Percentiles rank a stretch among this genome's conserved stretches.
phyloP scores from a whole-genome alignment of 64 coral and sea anemone species.

The Stichodactyla mertensii region DNA sequence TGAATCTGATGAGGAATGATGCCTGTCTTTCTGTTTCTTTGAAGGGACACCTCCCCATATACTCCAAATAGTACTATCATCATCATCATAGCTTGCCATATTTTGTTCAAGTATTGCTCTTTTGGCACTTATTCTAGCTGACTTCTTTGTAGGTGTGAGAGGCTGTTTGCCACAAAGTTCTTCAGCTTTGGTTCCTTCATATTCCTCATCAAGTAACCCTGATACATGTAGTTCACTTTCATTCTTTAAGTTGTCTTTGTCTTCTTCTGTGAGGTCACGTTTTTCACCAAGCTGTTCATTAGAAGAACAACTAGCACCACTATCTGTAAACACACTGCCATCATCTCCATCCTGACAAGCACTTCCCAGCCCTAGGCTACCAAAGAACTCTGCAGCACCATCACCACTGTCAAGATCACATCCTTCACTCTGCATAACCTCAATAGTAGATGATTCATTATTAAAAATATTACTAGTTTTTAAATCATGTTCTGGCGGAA shows the following conservation, averaged over 20 bases:
- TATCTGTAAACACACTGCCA: neutral
- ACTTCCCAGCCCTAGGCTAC: conserved; percentile 5
- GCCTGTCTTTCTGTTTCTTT: neutral
- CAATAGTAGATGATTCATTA: neutral
- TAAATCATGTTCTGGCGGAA: neutral
- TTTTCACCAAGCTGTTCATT: neutral
- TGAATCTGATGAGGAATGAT: neutral
- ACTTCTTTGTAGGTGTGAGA: conserved; percentile 49
- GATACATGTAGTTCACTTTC: neutral
- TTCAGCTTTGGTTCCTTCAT: neutral
- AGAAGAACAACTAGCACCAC: neutral
- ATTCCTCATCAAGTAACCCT: neutral
- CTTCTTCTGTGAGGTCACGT: neutral
- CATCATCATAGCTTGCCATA: conserved; percentile 1
- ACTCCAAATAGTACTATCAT: conserved; percentile 28
- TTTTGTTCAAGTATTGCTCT: conserved; percentile 39
- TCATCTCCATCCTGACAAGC: neutral
- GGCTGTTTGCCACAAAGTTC: neutral
- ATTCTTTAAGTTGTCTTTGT: neutral
- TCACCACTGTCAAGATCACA: neutral
- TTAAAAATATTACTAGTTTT: neutral
- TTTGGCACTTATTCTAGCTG: conserved; percentile 73
- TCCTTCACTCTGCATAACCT: neutral
- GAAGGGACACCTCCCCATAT: conserved; percentile 14
- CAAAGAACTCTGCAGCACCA: neutral